These are phyloP conservation scores for Alces alces DNA, from an alignment of 2,113 vertebrate species.

Conservation along the genomic window DNA sequence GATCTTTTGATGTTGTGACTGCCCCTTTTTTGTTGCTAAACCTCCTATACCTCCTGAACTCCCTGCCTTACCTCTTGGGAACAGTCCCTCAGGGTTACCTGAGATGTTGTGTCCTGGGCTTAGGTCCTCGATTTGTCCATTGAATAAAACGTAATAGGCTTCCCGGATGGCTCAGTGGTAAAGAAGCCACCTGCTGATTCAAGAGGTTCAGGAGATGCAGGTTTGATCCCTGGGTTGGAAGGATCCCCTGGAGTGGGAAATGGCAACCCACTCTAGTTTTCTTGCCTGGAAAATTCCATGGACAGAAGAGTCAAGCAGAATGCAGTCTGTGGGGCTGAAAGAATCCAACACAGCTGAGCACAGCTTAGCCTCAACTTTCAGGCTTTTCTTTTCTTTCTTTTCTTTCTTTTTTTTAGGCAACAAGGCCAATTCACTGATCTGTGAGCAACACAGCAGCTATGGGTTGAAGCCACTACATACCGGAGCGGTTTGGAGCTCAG, in stretches of 20 bases:
- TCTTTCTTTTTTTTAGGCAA: not conserved
- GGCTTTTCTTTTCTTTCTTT: not conserved
- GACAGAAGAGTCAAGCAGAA: not conserved
- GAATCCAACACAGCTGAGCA: not conserved
- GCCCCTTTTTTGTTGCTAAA: not conserved
- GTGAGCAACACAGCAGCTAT: not conserved
- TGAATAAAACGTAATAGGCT: not conserved
- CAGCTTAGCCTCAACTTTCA: not conserved
- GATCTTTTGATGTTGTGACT: not conserved
- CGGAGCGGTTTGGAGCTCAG: too few relatives aligned
- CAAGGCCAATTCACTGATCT: not conserved
- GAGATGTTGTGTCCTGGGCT: not conserved
- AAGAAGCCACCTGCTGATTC: not conserved
- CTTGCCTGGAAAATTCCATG: not conserved
- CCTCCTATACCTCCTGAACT: not conserved
- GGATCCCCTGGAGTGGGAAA: not conserved
- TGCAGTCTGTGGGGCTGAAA: not conserved
- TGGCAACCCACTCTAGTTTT: not conserved
- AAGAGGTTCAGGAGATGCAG: not conserved
- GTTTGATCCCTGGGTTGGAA: not conserved
- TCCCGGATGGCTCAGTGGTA: not conserved
- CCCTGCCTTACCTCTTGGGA: not conserved
- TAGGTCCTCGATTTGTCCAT: not conserved
- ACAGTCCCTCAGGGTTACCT: not conserved
- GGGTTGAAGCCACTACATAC: not conserved